phyloP scores from a whole-genome alignment of 2,113 vertebrate genomes.

The Capreolus pygargus region DNA sequence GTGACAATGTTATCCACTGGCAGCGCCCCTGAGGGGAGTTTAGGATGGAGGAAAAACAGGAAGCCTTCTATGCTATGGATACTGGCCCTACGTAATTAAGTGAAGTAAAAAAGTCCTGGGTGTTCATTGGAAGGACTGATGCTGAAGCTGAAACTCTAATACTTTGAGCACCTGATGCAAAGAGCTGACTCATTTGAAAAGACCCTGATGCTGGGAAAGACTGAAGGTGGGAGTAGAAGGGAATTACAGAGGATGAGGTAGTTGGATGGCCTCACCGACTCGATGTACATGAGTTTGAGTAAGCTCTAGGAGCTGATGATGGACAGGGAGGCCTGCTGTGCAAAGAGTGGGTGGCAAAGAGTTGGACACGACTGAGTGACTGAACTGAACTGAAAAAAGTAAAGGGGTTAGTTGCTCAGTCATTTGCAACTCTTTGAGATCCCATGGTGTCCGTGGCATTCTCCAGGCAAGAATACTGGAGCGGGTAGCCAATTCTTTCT shows the following conservation, averaged over 20 bases:
- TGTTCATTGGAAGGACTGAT: neutral
- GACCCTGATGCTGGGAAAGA: neutral
- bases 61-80: neutral
- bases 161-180: neutral
- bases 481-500: neutral
- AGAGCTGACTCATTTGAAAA: neutral
- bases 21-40: neutral
- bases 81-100: neutral
- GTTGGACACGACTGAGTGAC: fast-evolving
- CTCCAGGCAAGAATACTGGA: neutral
- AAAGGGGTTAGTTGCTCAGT: neutral
- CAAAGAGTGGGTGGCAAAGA: neutral
- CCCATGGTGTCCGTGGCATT: neutral
- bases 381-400: neutral
- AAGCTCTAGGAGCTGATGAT: neutral
- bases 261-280: neutral
- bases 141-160: neutral
- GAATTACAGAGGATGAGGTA: neutral
- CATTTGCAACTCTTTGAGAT: neutral
- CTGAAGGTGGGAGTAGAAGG: neutral
- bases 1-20: neutral
- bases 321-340: neutral
- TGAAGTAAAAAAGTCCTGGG: neutral
- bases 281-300: neutral
- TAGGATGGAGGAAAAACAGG: neutral